Base-by-base conservation (phyloP, 2,113 vertebrate genomes). In the Erinaceus europaeus region DNA sequence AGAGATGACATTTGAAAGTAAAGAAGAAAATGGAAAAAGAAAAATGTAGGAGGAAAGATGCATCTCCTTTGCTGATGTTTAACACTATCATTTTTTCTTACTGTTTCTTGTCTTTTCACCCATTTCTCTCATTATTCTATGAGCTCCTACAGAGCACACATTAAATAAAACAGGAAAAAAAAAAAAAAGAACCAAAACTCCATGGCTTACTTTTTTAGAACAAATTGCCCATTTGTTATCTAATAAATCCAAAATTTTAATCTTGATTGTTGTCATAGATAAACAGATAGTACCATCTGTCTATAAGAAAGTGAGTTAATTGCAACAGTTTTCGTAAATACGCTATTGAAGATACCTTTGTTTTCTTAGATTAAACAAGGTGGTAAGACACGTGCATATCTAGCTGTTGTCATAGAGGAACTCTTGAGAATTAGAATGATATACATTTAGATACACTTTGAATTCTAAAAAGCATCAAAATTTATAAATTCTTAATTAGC, bases 71-170 rank as follows among this genome's bases (percentile, higher is more conserved):
- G 89, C 88, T 96, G 89, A 86, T 94, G 68, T 96, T 94, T 96
- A 96, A 92, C 84, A 95, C 82, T 86, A 90, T 96, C 79, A 95
- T 97, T 97, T 97, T n/a, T 96, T 96, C 93, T 97, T 95, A 97
- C 97, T 97, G 97, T 96, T 96, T 96, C 89, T 94, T 97, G 93
- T 95, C 91, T 96, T 97, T 97, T 96, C 84, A 94, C 82, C 94
- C 84, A 96, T 96, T 96, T 95, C 83, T 91, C 90, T 89, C 89
- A 92, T 96, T 96, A 94, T 96, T 95, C 67, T 15, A 76, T 91
- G 53, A 94, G 67, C 44, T 96, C 53, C 78, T 29, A 88, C 82
- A 84, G 68, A 95, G 75, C 61, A 72, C 5, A 89, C 21, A 84
- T 38, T 52, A 38, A 62, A 34, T 84, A 42, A 88, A 92, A 95